A percentile compares a stretch with the other conserved stretches of the same genome.
phyloP scores from a whole-genome alignment of 2,888 invertebrate species.

The Lypha dubia region DNA sequence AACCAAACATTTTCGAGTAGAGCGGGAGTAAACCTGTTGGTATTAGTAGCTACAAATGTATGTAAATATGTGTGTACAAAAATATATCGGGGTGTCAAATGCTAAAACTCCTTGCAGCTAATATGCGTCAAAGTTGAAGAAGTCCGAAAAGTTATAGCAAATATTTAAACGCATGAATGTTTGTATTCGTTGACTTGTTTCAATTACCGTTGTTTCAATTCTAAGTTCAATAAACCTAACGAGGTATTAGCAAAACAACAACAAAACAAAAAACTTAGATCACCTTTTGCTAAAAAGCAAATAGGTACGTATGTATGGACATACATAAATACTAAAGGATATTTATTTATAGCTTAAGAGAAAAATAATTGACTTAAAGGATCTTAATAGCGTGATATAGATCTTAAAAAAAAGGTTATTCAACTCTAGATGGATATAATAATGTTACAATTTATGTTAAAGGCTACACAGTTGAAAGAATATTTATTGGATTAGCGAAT shows the following conservation, averaged over 20 bases:
- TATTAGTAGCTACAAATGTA: not conserved
- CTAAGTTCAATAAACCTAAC: conserved; percentile 61
- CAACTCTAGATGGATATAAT: conserved; percentile 39
- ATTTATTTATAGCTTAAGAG: conserved; percentile 59
- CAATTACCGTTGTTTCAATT: conserved; percentile 67
- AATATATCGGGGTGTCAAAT: conserved; percentile 63
- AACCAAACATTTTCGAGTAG: conserved; percentile 54
- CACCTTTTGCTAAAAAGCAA: conserved; percentile 45
- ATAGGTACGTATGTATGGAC: no score
- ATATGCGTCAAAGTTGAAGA: not conserved
- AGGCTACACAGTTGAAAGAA: not conserved
- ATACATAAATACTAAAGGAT: conserved; percentile 13
- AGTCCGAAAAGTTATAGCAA: conserved; percentile 29
- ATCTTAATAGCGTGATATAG: conserved; percentile 21
- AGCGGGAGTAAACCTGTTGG: conserved; percentile 41
- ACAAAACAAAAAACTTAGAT: conserved; percentile 33
- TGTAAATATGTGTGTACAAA: not conserved
- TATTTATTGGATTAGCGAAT: conserved; percentile 25
- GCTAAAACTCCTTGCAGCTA: conserved; percentile 39
- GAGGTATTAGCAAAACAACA: not conserved
- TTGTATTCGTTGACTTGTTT: conserved; percentile 51
- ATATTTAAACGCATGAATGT: conserved; percentile 13
- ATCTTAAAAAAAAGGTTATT: conserved; percentile 62
- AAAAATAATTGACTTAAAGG: conserved; percentile 26
- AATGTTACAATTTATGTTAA: conserved; percentile 18